These are phyloP conservation scores for Sinocyclocheilus rhinocerous DNA, from an alignment of 2,113 vertebrate genomes.

Conservation along the genomic window DNA sequence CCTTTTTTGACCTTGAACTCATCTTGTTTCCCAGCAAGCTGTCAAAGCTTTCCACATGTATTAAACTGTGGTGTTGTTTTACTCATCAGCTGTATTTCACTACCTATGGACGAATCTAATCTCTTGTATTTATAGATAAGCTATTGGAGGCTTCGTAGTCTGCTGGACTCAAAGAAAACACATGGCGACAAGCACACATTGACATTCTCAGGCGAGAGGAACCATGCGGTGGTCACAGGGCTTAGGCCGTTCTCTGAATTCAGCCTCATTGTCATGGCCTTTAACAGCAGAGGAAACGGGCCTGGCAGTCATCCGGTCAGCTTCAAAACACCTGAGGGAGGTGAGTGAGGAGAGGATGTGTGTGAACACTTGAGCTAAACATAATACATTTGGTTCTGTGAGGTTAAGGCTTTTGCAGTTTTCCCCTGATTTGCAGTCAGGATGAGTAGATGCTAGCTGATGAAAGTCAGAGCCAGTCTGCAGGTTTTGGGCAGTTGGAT, in stretches of 20 bases:
- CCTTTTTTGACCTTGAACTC: constrained; percentile 19
- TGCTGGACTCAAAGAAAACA: constrained; percentile 80
- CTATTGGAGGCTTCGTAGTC: constrained; percentile 89
- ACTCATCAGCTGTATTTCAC: neutral
- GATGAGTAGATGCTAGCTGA: neutral
- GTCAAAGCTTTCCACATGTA: constrained; percentile 11
- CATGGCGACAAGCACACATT: constrained; percentile 82
- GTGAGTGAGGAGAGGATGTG: constrained; percentile 71
- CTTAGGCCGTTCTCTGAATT: constrained; percentile 92
- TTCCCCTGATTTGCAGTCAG: neutral
- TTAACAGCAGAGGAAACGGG: constrained; percentile 89
- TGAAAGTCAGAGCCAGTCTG: neutral
- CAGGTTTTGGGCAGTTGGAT: neutral
- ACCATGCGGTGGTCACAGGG: constrained; percentile 79
- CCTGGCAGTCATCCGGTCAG: constrained; percentile 84
- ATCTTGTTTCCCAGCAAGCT: constrained; percentile 47
- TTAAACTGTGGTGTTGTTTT: neutral
- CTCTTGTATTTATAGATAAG: constrained; percentile 75
- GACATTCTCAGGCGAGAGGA: constrained; percentile 81
- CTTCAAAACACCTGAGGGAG: constrained; percentile 96
- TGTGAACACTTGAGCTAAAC: neutral
- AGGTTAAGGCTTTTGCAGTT: neutral
- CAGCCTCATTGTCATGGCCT: constrained; percentile 86
- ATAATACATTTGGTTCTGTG: neutral
- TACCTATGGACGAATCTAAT: neutral